Percentiles rank a stretch among this genome's conserved stretches.
These are phyloP conservation scores for Dermatophagoides farinae DNA, from an alignment of 1,140 invertebrate species.

Conservation along the genomic window DNA sequence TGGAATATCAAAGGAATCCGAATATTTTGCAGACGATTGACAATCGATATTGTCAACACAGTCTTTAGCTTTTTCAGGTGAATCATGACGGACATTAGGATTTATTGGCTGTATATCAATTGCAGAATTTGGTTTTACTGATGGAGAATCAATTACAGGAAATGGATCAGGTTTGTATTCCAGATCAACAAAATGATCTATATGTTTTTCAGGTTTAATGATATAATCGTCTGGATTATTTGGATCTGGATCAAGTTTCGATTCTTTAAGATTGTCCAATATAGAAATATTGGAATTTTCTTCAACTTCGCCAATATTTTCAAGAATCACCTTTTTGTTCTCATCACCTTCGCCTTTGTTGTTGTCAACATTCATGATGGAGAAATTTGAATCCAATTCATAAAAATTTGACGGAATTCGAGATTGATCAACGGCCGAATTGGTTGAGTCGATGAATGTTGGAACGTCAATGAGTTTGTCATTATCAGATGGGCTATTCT, in stretches of 20 bases:
- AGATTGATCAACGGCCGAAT: neutral
- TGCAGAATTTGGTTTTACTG: neutral
- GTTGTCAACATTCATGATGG: neutral
- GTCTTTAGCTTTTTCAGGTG: neutral
- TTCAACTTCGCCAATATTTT: neutral
- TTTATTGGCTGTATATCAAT: neutral
- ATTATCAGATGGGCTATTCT: too few species aligned
- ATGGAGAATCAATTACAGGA: neutral
- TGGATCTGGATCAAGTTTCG: neutral
- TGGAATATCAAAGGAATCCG: neutral
- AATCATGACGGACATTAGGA: neutral
- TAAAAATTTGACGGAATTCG: neutral
- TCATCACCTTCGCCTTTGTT: too few species aligned
- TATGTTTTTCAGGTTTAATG: neutral
- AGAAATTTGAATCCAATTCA: neutral
- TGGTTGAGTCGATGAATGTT: neutral
- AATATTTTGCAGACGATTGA: too few species aligned
- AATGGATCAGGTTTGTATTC: neutral
- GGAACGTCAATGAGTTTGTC: too few species aligned
- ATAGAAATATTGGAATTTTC: neutral
- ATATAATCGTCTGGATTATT: neutral
- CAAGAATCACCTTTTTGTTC: too few species aligned
- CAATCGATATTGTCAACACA: neutral
- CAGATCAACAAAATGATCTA: neutral
- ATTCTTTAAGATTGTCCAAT: neutral